Evolutionary conservation across 2,888 invertebrate species (phyloP).

Genomic region (Seira musarum): DNA sequence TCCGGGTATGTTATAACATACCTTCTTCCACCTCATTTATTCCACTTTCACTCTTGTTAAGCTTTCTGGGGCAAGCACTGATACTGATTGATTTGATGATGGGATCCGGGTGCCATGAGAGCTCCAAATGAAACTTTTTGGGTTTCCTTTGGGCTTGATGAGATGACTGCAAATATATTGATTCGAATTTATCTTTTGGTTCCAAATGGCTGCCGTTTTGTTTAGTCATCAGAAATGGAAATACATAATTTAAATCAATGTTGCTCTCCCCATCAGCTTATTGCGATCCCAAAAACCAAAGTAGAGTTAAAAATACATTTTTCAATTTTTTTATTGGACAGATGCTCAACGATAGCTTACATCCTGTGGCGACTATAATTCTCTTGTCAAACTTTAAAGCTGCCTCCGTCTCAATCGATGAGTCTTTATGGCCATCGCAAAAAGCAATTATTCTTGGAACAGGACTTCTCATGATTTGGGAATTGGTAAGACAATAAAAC

Average conservation of each 20-base stretch:
- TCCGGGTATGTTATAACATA: constrained; percentile 54
- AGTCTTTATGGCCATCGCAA: constrained; percentile 64
- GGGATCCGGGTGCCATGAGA: too few species aligned
- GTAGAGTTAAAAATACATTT: not conserved
- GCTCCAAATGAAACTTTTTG: too few species aligned
- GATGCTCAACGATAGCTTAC: constrained; percentile 63
- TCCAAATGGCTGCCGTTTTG: too few species aligned
- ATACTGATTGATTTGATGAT: not conserved
- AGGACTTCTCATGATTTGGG: constrained; percentile 62
- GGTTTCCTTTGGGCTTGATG: not conserved
- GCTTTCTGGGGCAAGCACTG: not conserved
- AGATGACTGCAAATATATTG: too few species aligned
- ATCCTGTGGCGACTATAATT: constrained; percentile 62
- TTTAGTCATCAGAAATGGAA: too few species aligned
- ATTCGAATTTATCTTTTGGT: too few species aligned
- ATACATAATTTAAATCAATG: too few species aligned
- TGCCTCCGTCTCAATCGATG: constrained; percentile 63
- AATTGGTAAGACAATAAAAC: constrained; percentile 48
- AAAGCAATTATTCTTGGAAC: constrained; percentile 64
- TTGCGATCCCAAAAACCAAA: too few species aligned
- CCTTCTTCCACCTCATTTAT: not conserved
- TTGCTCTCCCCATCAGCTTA: too few species aligned
- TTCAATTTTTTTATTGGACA: constrained; percentile 9
- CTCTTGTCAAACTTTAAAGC: constrained; percentile 61
- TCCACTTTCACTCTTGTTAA: not conserved